phyloP scores from a whole-genome alignment of 2,888 invertebrate genomes.

The Galerucella calmariensis region DNA sequence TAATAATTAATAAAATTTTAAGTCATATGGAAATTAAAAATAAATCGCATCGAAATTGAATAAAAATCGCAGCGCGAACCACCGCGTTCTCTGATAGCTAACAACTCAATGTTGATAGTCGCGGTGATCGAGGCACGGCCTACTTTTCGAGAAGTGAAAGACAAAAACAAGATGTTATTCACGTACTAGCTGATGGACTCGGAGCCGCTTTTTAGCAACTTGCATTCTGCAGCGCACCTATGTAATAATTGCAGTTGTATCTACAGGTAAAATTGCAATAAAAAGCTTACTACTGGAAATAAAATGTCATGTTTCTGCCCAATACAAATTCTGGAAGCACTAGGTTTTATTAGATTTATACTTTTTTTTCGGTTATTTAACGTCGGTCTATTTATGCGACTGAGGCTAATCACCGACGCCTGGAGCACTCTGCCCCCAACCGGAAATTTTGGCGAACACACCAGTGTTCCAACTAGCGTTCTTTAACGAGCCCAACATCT shows the following conservation, averaged over 20 bases:
- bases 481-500: too few relatives aligned
- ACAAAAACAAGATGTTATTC: constrained; percentile 48
- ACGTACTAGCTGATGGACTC: constrained; percentile 19
- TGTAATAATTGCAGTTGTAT: constrained; percentile 25
- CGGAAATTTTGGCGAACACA: too few relatives aligned
- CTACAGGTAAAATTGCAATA: not conserved
- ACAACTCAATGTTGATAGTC: constrained; percentile 59
- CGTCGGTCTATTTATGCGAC: too few relatives aligned
- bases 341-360: too few relatives aligned
- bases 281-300: not conserved
- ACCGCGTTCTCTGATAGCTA: constrained; percentile 57
- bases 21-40: not conserved
- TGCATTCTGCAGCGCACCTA: constrained; percentile 28
- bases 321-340: too few relatives aligned
- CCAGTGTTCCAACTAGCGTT: too few relatives aligned
- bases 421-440: too few relatives aligned
- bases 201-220: constrained; percentile 23
- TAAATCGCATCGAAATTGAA: constrained; percentile 19
- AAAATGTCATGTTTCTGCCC: too few relatives aligned
- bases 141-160: constrained; percentile 61
- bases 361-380: too few relatives aligned
- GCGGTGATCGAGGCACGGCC: constrained; percentile 58
- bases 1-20: constrained; percentile 10
- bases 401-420: too few relatives aligned
- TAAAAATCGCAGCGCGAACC: constrained; percentile 45